phyloP scores from a whole-genome alignment of 2,113 vertebrate genomes.

The Sapayoa aenigma region DNA sequence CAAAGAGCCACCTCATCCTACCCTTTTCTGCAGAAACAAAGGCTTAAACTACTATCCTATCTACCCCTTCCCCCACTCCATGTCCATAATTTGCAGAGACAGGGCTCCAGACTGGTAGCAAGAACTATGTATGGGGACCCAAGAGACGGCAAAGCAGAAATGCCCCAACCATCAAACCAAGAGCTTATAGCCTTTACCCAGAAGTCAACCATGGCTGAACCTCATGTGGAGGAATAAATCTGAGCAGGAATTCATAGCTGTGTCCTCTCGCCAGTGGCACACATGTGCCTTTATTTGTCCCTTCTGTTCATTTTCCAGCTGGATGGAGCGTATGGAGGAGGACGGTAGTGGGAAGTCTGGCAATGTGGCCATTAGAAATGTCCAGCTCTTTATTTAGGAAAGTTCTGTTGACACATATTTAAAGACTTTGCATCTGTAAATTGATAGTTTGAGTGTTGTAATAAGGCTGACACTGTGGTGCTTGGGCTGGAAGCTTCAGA shows the following conservation, averaged over 20 bases:
- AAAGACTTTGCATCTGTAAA: neutral
- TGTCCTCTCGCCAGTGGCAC: neutral
- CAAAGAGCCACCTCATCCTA: neutral
- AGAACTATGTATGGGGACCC: neutral
- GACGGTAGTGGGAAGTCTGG: neutral
- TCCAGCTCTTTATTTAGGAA: neutral
- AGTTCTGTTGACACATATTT: neutral
- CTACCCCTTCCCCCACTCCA: neutral
- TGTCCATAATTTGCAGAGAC: neutral
- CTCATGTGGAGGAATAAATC: neutral
- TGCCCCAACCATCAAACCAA: neutral
- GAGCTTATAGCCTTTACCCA: neutral
- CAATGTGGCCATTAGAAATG: rapidly evolving
- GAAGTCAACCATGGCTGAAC: neutral
- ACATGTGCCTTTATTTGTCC: neutral
- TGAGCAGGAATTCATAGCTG: neutral
- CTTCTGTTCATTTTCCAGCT: neutral
- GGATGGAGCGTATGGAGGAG: neutral
- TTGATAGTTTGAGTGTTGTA: neutral
- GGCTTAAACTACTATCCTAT: neutral
- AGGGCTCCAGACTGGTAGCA: neutral
- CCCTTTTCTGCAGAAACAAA: neutral
- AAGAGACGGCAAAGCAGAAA: neutral
- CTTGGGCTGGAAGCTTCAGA: neutral
- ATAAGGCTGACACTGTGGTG: neutral